phyloP scores from a whole-genome alignment of 2,797 vertebrate genomes.

The Lepus oiostolus region DNA sequence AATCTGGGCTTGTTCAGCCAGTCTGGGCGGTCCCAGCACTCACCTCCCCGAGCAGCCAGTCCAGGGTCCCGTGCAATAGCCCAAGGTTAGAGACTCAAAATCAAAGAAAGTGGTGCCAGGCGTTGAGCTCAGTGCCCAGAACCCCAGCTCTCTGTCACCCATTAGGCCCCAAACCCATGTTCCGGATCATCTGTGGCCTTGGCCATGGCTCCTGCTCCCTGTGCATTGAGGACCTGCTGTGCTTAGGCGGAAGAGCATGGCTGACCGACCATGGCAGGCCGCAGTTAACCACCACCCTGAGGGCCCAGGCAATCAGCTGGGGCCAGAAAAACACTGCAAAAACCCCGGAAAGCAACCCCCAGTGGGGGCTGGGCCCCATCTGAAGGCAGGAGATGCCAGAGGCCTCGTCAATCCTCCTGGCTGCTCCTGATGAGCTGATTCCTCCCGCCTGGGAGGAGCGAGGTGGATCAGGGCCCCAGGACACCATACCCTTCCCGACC shows the following conservation, averaged over 20 bases:
- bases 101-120: background rate
- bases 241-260: background rate
- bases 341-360: background rate
- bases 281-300: background rate
- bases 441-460: background rate
- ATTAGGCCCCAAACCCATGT: background rate
- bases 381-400: background rate
- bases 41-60: background rate
- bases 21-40: background rate
- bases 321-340: background rate
- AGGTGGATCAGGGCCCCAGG: background rate
- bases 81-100: background rate
- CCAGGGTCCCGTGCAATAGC: background rate
- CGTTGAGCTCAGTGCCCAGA: background rate
- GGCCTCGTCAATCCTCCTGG: background rate
- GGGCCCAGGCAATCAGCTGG: background rate
- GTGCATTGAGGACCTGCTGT: background rate
- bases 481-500: background rate
- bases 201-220: too few species aligned
- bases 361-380: rapidly evolving
- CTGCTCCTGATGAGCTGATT: background rate
- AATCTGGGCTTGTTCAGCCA: background rate
- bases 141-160: background rate
- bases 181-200: background rate
- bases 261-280: background rate